Evolutionary conservation across 2,888 invertebrate genomes (phyloP), one percentile per base, ranked within the genome.

Genomic region (Trichacis sp.): DNA sequence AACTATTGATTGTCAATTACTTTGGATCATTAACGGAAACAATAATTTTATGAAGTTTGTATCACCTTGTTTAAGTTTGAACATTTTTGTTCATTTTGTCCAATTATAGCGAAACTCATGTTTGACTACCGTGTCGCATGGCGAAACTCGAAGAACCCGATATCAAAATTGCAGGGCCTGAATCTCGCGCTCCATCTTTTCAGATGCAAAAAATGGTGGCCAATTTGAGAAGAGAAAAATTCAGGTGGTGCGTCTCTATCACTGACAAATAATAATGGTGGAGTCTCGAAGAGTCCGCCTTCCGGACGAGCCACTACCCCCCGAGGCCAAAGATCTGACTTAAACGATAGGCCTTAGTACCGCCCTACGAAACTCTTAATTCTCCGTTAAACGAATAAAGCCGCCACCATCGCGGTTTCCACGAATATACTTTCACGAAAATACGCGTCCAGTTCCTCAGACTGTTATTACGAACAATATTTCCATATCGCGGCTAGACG

Each of bases 301-400:
- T 77, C 73, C 64, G 71, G 72, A 72, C 68, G 71, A 77, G 73
- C 71, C 65, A 62, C 70, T 67, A 73, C 73, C 69, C 63, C 68
- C 69, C 73, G 57, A 62, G 61, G 79, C 79, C 80, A 79, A 77
- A 82, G 81, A 83, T 83, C 81, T 80, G 75, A 73, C 79, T 82
- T 82, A 83, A 83, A 83, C 83, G 83, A 83, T 82, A 83, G 83
- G 83, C 80, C 78, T 79, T 77, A 76, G 77, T 72, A 76, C 76
- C 78, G 77, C 78, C 78, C 75, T 68, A 76, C 77, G 78, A 78
- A 81, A 83, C 82, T 81, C 81, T 82, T 80, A 80, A 82, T 80
- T 82, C 78, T 73, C 76, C 74, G 70, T 70, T 64, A 61, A 67
- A 72, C 73, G 73, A 76, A 71, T 74, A 69, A 69, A 73, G 54